Percentiles rank a stretch among this genome's conserved stretches.
phyloP scores from a whole-genome alignment of 2,888 invertebrate species.

The Steinernema carpocapsae region DNA sequence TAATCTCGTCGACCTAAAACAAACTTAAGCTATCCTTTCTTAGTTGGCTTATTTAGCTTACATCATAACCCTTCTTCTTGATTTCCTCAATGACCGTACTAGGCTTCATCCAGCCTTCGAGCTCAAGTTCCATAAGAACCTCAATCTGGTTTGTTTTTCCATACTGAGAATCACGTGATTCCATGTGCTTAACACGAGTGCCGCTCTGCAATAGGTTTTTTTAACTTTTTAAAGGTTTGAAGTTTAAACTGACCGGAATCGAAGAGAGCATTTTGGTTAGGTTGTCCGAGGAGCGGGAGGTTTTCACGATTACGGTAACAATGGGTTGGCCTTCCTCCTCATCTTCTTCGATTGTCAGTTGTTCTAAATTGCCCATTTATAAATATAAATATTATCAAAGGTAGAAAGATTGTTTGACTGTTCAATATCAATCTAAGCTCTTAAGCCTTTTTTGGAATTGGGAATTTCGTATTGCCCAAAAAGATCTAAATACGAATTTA shows the following conservation, averaged over 20 bases:
- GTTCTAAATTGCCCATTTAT: constrained; percentile 37
- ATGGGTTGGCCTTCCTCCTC: constrained; percentile 57
- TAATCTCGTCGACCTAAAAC: constrained; percentile 58
- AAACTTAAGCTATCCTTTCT: not conserved
- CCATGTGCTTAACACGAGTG: constrained; percentile 49
- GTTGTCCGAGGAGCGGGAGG: constrained; percentile 47
- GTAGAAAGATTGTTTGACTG: too few relatives aligned
- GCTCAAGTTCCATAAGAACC: constrained; percentile 48
- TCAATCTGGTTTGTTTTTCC: constrained; percentile 47
- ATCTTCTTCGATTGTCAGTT: constrained; percentile 52
- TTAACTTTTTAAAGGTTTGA: constrained; percentile 35
- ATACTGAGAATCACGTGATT: constrained; percentile 49
- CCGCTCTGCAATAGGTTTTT: constrained; percentile 40
- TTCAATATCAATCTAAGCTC: too few relatives aligned
- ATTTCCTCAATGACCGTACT: constrained; percentile 56
- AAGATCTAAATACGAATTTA: too few relatives aligned
- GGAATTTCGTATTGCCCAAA: too few relatives aligned
- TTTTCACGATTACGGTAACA: constrained; percentile 63
- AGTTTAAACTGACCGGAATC: constrained; percentile 52
- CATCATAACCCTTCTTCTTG: constrained; percentile 55
- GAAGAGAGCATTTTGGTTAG: constrained; percentile 56
- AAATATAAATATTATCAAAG: too few relatives aligned
- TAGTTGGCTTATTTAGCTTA: constrained; percentile 9
- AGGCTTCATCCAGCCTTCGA: constrained; percentile 37
- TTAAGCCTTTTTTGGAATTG: too few relatives aligned